Evolutionary conservation across 2,797 vertebrate species (phyloP), one percentile per base, ranked within the genome.

Genomic region (Lagorchestes hirsutus): DNA sequence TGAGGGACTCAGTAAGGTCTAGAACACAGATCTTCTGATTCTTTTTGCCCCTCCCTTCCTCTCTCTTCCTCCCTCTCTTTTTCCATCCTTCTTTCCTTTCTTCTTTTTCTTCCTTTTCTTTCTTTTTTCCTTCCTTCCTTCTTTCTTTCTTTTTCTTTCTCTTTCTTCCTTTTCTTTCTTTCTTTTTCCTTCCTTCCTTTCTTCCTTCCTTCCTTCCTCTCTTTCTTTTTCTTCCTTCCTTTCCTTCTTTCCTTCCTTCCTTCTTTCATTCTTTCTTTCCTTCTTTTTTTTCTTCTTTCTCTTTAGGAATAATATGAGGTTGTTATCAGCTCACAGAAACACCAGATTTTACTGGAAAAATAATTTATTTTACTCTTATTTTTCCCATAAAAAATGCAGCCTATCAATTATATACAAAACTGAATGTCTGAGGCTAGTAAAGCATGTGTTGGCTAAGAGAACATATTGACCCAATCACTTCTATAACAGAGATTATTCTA

Each of bases 221-320:
- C 4, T n/a, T 6, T 8, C 34, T 46, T 46, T n/a, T 67, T 6
- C 59, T 34, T 16, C 4, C 18, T n/a, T 31, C 12, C 3, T 31
- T 31, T 10, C 13, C 3, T 34, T 8, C 14, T 16, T 14, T n/a
- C 34, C 6, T 0, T n/a, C 34, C 16, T 5, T 16, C 0, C 34
- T 28, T 0, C 3, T 5, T 67, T 2, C 59, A 16, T 5, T 12
- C 16, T 59, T 27, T 28, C 14, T n/a, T 14, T 8, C 34, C 18
- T 34, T 67, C 13, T 2, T 1, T 34, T 4, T 34, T 14, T n/a
- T 11, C 18, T 1, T 67, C 5, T 9, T 18, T 40, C 6, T 40
- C 16, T 67, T 18, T n/a, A 6, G 57, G 28, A 58, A 11, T 29
- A 59, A 31, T 59, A 59, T 12, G 31, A 67, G 13, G 24, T 82